These are phyloP conservation scores for Nyctalus aviator DNA, from an alignment of 2,797 vertebrate genomes.

Conservation along the genomic window DNA sequence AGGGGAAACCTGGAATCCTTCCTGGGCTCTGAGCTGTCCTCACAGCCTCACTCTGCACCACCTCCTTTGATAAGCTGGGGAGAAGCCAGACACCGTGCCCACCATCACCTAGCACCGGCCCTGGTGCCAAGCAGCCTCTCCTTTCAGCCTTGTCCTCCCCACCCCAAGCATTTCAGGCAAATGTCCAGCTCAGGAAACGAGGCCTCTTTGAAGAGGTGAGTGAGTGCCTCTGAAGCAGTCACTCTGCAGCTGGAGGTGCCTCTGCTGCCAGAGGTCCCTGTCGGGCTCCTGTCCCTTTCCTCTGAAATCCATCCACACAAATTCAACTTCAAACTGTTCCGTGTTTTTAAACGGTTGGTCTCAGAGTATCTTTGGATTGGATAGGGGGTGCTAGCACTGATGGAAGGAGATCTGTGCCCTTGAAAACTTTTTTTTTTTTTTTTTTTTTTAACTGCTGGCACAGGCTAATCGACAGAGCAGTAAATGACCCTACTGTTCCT, in stretches of 20 bases:
- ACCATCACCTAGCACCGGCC: background rate
- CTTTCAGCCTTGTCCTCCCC: background rate
- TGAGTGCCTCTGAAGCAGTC: conserved; percentile 5
- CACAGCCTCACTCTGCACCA: background rate
- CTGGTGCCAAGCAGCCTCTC: background rate
- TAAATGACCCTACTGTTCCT: conserved; percentile 69
- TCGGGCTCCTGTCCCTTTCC: conserved; percentile 12
- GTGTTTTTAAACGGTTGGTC: background rate
- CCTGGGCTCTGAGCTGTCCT: background rate
- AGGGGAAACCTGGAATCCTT: background rate
- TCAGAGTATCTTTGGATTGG: conserved; percentile 39
- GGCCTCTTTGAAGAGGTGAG: conserved; percentile 44
- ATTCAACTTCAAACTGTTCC: conserved; percentile 26
- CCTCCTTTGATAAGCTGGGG: background rate
- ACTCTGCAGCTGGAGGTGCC: background rate
- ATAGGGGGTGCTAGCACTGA: background rate
- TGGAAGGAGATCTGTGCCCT: conserved; percentile 51
- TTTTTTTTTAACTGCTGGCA: conserved; percentile 42
- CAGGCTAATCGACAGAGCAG: conserved; percentile 30
- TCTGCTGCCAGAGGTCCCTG: conserved; percentile 4
- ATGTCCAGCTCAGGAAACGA: background rate
- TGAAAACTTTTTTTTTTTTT: conserved; percentile 71
- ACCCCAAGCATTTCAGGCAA: background rate
- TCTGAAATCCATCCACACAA: conserved; percentile 16
- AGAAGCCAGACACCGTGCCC: background rate